Conservation (phyloP, 1,140 invertebrate species). For the Drosophila tani region DNA sequence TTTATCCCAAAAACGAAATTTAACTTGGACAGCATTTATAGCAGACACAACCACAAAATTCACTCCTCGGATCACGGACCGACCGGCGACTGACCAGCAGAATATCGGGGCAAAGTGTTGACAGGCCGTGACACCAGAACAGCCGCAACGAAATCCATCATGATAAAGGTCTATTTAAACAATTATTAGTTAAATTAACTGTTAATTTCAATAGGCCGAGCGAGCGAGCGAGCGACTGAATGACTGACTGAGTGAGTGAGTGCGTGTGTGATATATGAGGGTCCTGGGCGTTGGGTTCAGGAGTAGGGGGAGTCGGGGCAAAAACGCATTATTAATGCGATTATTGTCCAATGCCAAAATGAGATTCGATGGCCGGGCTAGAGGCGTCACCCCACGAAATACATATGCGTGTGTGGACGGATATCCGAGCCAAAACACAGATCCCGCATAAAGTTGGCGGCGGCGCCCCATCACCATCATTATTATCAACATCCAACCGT, state of each 20-base stretch:
- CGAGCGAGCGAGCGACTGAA: constrained; percentile 3
- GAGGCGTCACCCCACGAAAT: constrained; percentile 50
- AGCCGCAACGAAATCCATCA: constrained; percentile 45
- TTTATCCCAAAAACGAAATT: constrained; percentile 16
- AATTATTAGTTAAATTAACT: constrained; percentile 80
- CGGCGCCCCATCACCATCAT: constrained; percentile 18
- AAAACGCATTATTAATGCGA: constrained; percentile 75
- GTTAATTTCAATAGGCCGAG: constrained; percentile 68
- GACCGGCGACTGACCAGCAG: constrained; percentile 51
- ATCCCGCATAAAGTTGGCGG: constrained; percentile 60
- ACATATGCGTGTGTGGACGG: constrained; percentile 47
- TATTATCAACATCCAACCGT: constrained; percentile 26
- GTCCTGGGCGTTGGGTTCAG: constrained; percentile 35
- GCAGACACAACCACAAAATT: constrained; percentile 29
- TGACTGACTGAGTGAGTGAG: constrained; percentile 7
- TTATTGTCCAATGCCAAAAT: constrained; percentile 68
- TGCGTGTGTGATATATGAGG: constrained; percentile 48
- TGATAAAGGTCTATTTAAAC: constrained; percentile 70
- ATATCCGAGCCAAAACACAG: constrained; percentile 31
- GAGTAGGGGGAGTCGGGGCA: not conserved
- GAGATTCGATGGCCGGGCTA: constrained; percentile 50
- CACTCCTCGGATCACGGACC: constrained; percentile 1
- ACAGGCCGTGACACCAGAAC: constrained; percentile 56
- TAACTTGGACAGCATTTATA: constrained; percentile 5
- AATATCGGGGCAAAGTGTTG: constrained; percentile 56